Base-by-base conservation (phyloP, 2,888 invertebrate genomes). In the Lithophane leautieri region DNA sequence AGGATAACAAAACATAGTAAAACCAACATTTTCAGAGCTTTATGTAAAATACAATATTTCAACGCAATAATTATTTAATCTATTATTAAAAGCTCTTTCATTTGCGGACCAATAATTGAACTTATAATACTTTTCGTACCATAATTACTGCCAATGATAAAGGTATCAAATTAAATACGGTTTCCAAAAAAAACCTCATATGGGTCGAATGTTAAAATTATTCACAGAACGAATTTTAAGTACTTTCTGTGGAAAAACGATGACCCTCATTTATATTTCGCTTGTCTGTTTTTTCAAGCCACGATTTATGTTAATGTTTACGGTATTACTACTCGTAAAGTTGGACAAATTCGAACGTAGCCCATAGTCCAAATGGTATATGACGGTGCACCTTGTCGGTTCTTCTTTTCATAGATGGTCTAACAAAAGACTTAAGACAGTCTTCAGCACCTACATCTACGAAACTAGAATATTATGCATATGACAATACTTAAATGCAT, bases 111-210 rank as follows among this genome's bases (percentile, higher is more conserved):
- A 61, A 74, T 42, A 66, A 73, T 81, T 81, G 61, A 73, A 78
- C 66, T 78, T 42, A 78, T 47, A 61, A 50, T 66, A 42, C 40
- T 42, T 1, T 47, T 61, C 40, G 40, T 14, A 34, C 14, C 60
- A 50, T 61, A 81, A 81, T 81, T 66, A 74, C 40, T 61, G 54
- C 12, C 28, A 71, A 79, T 70, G 56, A 25, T 70, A 50, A 77
- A 63, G 63, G 77, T 65, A 65, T 42, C 52, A 52, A 72, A 58
- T 65, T 54, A 80, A 80, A 80, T 12, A 40, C 28, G 47, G 78
- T 40, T 66, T n/a, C 22, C n/a, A 44, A 73, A 80, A 66, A 66
- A 78, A 73, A 73, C 60, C 40, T 40, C 60, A 3, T 61, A 42
- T 34, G 44, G 78, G 60, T 66, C 40, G 58, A 73, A 47, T 52